Conservation (phyloP, 2,113 vertebrate species). For the Kobus ellipsiprymnus region DNA sequence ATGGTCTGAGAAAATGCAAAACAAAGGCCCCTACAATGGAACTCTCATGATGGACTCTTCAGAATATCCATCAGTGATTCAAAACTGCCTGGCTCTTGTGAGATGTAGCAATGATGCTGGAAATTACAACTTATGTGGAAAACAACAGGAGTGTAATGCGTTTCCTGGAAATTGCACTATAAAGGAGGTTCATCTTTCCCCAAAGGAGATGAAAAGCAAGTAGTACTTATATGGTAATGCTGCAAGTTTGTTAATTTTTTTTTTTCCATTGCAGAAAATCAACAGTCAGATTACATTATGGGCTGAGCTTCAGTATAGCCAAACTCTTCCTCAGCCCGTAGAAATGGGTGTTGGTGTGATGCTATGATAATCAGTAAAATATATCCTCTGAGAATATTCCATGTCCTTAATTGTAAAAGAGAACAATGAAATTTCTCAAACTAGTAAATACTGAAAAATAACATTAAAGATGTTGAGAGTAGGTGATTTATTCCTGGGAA, state of each 20-base stretch:
- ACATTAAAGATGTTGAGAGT: background rate
- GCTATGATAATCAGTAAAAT: background rate
- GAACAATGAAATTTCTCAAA: background rate
- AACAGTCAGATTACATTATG: background rate
- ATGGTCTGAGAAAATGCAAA: background rate
- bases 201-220: background rate
- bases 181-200: background rate
- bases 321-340: background rate
- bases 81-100: background rate
- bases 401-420: background rate
- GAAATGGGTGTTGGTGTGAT: background rate
- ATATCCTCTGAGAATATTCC: background rate
- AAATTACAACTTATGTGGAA: background rate
- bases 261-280: background rate
- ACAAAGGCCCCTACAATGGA: background rate
- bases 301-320: background rate
- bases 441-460: slow-evolving; percentile 31
- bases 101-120: background rate
- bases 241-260: background rate
- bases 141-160: background rate
- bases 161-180: slow-evolving; percentile 24
- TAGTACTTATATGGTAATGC: background rate
- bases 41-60: background rate
- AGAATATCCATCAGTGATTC: background rate
- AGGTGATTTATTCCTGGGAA: background rate